Conservation (phyloP, 2,797 vertebrate genomes). For the Parauchenoglanis ngamensis region DNA sequence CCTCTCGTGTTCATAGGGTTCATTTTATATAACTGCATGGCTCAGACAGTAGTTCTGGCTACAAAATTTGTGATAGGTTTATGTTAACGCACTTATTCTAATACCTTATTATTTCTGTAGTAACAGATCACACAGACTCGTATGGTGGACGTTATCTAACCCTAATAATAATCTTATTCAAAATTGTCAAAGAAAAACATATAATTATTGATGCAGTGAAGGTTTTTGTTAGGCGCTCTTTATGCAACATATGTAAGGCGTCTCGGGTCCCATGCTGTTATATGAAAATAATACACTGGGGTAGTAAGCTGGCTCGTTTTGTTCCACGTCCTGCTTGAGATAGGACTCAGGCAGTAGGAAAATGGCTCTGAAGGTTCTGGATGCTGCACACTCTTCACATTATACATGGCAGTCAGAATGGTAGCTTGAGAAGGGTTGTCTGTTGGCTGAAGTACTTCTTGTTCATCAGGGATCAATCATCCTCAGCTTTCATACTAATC, state of each 20-base stretch:
- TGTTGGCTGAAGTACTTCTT: constrained; percentile 12
- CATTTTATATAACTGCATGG: neutral
- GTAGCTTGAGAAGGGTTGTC: constrained; percentile 9
- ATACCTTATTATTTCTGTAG: neutral
- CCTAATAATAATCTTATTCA: neutral
- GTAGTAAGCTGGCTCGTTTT: neutral
- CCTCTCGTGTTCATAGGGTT: neutral
- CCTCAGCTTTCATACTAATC: constrained; percentile 21
- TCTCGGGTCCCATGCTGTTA: neutral
- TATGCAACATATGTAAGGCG: neutral
- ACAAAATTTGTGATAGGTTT: neutral
- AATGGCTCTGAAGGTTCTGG: constrained; percentile 10
- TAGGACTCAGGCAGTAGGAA: neutral
- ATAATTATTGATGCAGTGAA: neutral
- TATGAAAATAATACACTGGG: neutral
- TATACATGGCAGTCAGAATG: constrained; percentile 4
- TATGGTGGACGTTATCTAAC: neutral
- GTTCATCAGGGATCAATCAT: constrained; percentile 19
- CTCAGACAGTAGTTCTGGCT: neutral
- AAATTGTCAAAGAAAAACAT: neutral
- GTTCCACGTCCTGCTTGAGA: neutral
- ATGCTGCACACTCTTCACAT: neutral
- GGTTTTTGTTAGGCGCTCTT: neutral
- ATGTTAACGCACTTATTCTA: neutral
- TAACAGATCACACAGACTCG: neutral